These are phyloP conservation scores for Opisthocomus hoazin DNA, from an alignment of 2,113 vertebrate species.

Conservation along the genomic window DNA sequence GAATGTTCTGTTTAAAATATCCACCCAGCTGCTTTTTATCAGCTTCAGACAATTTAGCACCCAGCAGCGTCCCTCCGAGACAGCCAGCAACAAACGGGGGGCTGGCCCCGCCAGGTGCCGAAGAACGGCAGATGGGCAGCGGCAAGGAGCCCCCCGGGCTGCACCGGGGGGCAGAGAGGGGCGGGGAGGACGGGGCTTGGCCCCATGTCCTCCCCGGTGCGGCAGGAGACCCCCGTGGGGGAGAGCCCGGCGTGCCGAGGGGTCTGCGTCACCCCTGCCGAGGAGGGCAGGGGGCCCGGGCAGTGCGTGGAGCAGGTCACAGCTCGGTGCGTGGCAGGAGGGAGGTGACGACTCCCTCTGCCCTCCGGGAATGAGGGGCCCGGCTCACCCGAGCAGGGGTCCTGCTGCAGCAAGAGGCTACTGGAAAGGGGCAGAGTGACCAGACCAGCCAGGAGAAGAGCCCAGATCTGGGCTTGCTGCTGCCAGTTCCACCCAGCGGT, in stretches of 20 bases:
- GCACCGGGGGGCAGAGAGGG: not conserved
- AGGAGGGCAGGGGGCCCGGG: not conserved
- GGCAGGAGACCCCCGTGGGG: not conserved
- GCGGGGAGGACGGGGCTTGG: not conserved
- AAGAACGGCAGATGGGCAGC: rapidly evolving
- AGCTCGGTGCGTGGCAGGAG: rapidly evolving
- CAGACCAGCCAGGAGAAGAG: not conserved
- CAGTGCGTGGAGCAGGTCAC: not conserved
- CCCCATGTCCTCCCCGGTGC: rapidly evolving
- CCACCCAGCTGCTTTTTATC: not conserved
- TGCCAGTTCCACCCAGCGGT: not conserved
- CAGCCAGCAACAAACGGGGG: rapidly evolving
- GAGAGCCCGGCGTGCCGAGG: rapidly evolving
- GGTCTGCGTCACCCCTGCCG: not conserved
- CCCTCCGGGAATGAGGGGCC: rapidly evolving
- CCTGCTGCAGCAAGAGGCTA: not conserved
- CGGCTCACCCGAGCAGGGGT: not conserved
- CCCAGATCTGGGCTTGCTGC: not conserved
- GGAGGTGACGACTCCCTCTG: not conserved
- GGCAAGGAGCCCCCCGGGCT: not conserved
- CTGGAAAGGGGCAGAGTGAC: not conserved
- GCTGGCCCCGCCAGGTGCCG: not conserved
- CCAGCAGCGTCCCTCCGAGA: rapidly evolving
- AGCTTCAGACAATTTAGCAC: not conserved
- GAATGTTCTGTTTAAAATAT: not conserved